Evolutionary conservation across 2,113 vertebrate species (phyloP).

Genomic region (Callipepla squamata): DNA sequence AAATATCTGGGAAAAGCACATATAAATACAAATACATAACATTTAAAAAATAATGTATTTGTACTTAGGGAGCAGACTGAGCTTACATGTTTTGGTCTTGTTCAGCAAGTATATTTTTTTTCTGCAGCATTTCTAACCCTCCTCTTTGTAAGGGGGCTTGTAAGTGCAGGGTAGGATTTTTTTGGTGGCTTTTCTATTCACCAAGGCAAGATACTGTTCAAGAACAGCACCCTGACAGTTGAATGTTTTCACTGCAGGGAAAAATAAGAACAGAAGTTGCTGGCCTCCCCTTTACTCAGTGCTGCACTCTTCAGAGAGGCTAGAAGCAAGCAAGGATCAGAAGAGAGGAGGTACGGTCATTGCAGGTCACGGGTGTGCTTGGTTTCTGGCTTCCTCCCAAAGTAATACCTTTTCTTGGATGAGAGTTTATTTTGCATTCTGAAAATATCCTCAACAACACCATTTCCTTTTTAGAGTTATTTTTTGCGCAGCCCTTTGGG

Average conservation of each 20-base stretch:
- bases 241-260: not conserved
- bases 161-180: not conserved
- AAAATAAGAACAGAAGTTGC: not conserved
- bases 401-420: conserved; percentile 56
- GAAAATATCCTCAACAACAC: conserved; percentile 53
- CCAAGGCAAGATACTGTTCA: not conserved
- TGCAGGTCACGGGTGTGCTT: conserved; percentile 27
- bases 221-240: not conserved
- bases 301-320: not conserved
- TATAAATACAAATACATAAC: not conserved
- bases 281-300: not conserved
- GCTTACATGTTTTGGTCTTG: not conserved
- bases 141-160: not conserved
- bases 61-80: not conserved
- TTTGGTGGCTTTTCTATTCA: not conserved
- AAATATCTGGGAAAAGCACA: not conserved
- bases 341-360: conserved; percentile 27
- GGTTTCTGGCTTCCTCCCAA: conserved; percentile 45
- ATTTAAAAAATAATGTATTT: not conserved
- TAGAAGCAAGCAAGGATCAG: not conserved
- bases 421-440: conserved; percentile 54
- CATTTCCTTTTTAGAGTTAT: conserved; percentile 58
- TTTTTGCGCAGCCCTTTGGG: conserved; percentile 45
- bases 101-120: not conserved
- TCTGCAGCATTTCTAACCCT: not conserved